Evolutionary conservation across 2,797 vertebrate species (phyloP).

Genomic region (Tenualosa thibaudeaui): DNA sequence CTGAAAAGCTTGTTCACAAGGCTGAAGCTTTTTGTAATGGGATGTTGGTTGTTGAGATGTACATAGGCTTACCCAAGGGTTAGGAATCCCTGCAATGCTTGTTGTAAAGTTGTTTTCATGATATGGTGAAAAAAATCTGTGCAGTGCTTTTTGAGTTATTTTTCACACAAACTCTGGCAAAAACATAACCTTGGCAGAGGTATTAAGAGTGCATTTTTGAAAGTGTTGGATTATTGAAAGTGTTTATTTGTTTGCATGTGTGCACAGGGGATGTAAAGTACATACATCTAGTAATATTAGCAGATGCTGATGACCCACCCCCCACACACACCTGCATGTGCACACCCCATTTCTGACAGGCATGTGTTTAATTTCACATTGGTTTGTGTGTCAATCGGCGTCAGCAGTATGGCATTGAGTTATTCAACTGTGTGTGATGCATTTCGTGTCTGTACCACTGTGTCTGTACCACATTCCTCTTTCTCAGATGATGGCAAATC

Average conservation of each 20-base stretch:
- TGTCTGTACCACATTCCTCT: background rate
- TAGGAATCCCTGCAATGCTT: background rate
- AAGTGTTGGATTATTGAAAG: no score
- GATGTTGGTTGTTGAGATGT: background rate
- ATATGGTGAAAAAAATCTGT: background rate
- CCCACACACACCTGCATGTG: background rate
- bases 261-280: no score
- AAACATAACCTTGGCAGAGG: background rate
- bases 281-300: no score
- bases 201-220: no score
- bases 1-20: background rate
- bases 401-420: background rate
- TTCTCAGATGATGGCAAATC: background rate
- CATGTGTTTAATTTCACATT: background rate
- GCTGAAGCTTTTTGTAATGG: background rate
- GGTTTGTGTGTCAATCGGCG: background rate
- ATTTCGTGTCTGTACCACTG: background rate
- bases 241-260: no score
- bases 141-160: no score
- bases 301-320: no score
- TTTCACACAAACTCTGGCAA: background rate
- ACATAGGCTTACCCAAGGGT: background rate
- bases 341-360: no score
- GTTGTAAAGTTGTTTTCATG: background rate
- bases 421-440: background rate